phyloP scores from a whole-genome alignment of 2,888 invertebrate genomes.

The Dasypogon diadema region DNA sequence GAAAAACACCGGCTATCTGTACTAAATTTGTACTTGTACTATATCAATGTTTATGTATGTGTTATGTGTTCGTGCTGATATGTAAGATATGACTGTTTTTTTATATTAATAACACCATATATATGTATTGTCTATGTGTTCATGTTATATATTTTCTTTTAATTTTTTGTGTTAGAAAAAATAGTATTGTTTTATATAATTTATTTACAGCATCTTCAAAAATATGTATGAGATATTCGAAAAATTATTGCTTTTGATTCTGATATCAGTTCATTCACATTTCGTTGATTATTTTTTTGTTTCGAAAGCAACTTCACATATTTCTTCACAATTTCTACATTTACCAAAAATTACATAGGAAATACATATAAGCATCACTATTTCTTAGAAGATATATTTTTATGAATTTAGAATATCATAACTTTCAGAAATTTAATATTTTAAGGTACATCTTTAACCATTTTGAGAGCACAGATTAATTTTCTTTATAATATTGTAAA shows the following conservation, averaged over 20 bases:
- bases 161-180: slow-evolving; percentile 46
- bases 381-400: too few relatives aligned
- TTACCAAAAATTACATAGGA: too few relatives aligned
- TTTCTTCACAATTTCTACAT: not conserved
- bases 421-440: too few relatives aligned
- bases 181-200: not conserved
- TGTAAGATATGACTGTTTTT: slow-evolving; percentile 65
- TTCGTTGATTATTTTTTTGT: slow-evolving; percentile 18
- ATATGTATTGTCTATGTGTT: slow-evolving; percentile 57
- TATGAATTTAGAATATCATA: too few relatives aligned
- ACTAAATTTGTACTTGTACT: slow-evolving; percentile 29
- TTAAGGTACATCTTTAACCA: too few relatives aligned
- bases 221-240: slow-evolving; percentile 22
- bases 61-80: slow-evolving; percentile 68
- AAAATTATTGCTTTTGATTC: slow-evolving; percentile 34
- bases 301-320: slow-evolving; percentile 3
- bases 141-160: slow-evolving; percentile 56
- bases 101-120: slow-evolving; percentile 50
- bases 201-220: not conserved
- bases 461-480: too few relatives aligned
- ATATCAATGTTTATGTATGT: slow-evolving; percentile 61
- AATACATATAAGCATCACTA: too few relatives aligned
- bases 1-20: slow-evolving; percentile 34
- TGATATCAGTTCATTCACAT: slow-evolving; percentile 33
- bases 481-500: too few relatives aligned